Base-by-base conservation (phyloP, 2,888 invertebrate genomes). In the Drosophila pegasa region DNA sequence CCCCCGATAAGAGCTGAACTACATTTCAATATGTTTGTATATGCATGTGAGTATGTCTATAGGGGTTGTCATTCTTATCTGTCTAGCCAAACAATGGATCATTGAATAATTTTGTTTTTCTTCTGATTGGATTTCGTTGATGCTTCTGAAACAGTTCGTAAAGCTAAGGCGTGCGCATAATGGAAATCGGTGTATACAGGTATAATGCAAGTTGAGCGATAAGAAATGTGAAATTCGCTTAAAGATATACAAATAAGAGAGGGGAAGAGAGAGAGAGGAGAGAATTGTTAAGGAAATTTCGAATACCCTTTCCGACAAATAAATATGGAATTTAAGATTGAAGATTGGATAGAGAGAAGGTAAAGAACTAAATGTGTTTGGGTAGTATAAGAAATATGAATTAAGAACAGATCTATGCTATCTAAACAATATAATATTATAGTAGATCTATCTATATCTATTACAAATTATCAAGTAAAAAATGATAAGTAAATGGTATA, bases 81-180 rank as follows among this genome's bases (percentile, higher is more conserved):
- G 45, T 29, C 45, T 9, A 31, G 6, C 10, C 14, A 52, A 67
- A 82, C 86, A 86, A 86, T 75, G 38, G 51, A 40, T 45, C 9
- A 31, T 58, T 38, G 20, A 51, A 51, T 25, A 43, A 45, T 31
- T 54, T 16, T 3, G 8, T 12, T 40, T 45, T 10, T 25, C 12
- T 43, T 43, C 43, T 47, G 40, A 66, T 63, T 50, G 58, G 58
- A 72, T 52, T 64, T 61, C 20, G 20, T 22, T 56, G 25, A 16
- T n/a, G 50, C 35, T 33, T 12, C 0, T 43, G 14, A 14, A 55
- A 37, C 38, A 38, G 22, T 31, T 31, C 33, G 37, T 29, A 2
- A 31, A 20, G 9, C 29, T 6, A 45, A 63, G 14, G 37, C 50
- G 43, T 43, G 29, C 27, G 47, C 35, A 41, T 41, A n/a, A 20